Base-by-base conservation (phyloP, 2,888 invertebrate genomes). In the Thymelicus acteon region DNA sequence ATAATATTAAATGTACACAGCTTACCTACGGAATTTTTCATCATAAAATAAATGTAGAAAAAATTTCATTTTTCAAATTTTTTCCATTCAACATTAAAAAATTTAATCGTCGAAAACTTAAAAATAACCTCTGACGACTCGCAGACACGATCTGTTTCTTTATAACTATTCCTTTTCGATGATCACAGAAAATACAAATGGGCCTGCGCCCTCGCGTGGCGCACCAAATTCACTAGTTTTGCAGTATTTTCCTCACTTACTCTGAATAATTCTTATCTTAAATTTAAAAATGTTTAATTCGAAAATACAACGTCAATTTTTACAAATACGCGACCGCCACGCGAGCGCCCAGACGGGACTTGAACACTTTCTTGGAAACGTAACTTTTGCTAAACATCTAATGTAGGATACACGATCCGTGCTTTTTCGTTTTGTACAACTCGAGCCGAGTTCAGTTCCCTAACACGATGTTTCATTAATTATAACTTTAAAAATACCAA, bases 291-390 rank as follows among this genome's bases (percentile, higher is more conserved):
- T 79, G 76, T 76, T 79, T 76, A 77, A 81, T 78, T 84, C 86
- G 84, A 90, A 91, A 90, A 89, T 90, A 90, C 60, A 65, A 70
- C 85, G 81, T 71, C 48, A 57, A 80, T 82, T 73, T 81, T 81
- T 86, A 85, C 81, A 84, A 82, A 80, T 79, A 82, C 79, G 3
- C 5, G 74, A 73, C 71, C 75, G 80, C 75, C 80, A 78, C 83
- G 78, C 83, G 84, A 83, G 84, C 85, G 82, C 78, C 74, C 72
- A 62, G 72, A 74, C 75, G 76, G 75, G 82, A 81, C 82, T 79
- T 92, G 93, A 93, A 93, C 92, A 93, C 92, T 92, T 93, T 87
- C 90, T 88, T 91, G 93, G 93, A 93, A 93, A 93, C 93, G 93
- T 89, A 91, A 88, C 85, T 86, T 90, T 90, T 83, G 89, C 83